Percentiles rank a stretch among this genome's conserved stretches.
Conservation (phyloP, 2,113 vertebrate genomes). For the Phyllostomus discolor region DNA sequence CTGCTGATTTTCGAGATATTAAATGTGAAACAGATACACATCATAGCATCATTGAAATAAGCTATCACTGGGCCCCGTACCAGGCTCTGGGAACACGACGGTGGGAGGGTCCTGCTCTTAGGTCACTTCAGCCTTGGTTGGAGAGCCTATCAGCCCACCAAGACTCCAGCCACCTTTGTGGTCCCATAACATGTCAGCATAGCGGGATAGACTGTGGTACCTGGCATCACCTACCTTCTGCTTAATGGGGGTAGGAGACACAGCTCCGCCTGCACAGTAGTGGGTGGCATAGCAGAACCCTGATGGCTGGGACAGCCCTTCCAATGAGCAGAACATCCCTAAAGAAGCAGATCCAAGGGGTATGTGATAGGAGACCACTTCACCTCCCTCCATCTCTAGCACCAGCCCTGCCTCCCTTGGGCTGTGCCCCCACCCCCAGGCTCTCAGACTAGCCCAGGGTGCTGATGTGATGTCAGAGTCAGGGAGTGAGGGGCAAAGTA, state of each 20-base stretch:
- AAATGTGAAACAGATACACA: background rate
- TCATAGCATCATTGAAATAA: background rate
- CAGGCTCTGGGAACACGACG: background rate
- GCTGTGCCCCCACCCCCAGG: too few relatives aligned
- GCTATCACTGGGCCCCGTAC: background rate
- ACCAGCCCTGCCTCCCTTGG: background rate
- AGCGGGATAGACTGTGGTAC: fast-evolving
- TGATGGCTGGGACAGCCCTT: conserved; percentile 84
- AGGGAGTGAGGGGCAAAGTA: background rate
- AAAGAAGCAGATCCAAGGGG: background rate
- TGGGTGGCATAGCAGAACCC: conserved; percentile 87
- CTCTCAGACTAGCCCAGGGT: background rate
- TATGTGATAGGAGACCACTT: background rate
- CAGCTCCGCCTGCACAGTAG: conserved; percentile 85
- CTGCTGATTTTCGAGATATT: background rate
- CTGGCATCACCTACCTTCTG: conserved; percentile 74
- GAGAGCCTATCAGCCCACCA: background rate
- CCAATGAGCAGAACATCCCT: conserved; percentile 90
- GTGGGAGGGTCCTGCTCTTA: background rate
- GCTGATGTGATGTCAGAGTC: background rate
- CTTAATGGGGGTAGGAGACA: conserved; percentile 83
- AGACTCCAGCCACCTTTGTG: background rate
- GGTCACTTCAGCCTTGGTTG: background rate
- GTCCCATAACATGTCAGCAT: background rate
- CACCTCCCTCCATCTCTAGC: background rate